A percentile compares a stretch with the other conserved stretches of the same genome.
phyloP scores from a whole-genome alignment of 2,113 vertebrate species.

The Leptodactylus fuscus region DNA sequence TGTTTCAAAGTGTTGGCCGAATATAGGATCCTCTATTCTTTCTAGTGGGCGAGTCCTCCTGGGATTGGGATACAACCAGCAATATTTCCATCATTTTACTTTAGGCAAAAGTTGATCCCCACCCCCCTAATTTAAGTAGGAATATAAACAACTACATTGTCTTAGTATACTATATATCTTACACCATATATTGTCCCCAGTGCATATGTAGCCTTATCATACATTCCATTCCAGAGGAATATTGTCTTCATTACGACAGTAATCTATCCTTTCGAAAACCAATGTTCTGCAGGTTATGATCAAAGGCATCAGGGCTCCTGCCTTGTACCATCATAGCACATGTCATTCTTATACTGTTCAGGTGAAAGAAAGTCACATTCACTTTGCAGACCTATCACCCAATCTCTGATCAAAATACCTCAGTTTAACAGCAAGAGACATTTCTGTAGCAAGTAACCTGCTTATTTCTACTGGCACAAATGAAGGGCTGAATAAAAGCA shows the following conservation, averaged over 20 bases:
- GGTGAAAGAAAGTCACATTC: slow-evolving; percentile 27
- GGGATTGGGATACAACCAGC: too few relatives aligned
- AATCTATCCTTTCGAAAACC: neutral
- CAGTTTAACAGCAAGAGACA: slow-evolving; percentile 24
- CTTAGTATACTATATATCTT: neutral
- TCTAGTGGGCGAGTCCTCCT: too few relatives aligned
- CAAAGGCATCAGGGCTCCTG: neutral
- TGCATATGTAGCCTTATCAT: neutral
- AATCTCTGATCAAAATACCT: neutral
- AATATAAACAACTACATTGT: too few relatives aligned
- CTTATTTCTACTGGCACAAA: slow-evolving; percentile 12
- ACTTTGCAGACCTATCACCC: slow-evolving; percentile 3
- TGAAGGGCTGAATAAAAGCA: neutral
- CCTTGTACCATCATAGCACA: slow-evolving; percentile 28
- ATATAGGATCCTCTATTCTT: too few relatives aligned
- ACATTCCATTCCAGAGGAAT: neutral
- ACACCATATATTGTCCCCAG: neutral
- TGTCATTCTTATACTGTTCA: slow-evolving; percentile 26
- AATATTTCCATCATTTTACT: too few relatives aligned
- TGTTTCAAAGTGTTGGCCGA: too few relatives aligned
- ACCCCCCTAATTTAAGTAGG: too few relatives aligned
- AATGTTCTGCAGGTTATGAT: neutral
- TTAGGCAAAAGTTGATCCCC: too few relatives aligned
- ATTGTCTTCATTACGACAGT: neutral
- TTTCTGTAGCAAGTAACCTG: neutral